Conservation (phyloP, 2,113 vertebrate genomes). For the Chloropsis hardwickii region DNA sequence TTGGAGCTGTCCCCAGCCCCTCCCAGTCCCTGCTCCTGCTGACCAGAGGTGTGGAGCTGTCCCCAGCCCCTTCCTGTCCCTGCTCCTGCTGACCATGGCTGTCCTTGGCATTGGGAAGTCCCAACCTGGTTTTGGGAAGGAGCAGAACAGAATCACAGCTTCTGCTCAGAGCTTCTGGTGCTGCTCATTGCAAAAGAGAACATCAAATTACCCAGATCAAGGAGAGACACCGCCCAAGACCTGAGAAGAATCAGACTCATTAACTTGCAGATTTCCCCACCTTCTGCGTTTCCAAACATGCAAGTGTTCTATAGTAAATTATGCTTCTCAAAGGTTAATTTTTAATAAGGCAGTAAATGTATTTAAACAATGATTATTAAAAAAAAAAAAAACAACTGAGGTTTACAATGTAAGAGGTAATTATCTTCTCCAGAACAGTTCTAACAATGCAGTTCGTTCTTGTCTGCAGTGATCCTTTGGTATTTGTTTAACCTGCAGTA, state of each 20-base stretch:
- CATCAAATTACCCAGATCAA: not conserved
- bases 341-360: conserved; percentile 52
- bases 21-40: not conserved
- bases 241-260: not conserved
- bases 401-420: conserved; percentile 53
- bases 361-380: conserved; percentile 66
- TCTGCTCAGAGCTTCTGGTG: not conserved
- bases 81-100: not conserved
- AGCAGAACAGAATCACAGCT: not conserved
- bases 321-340: conserved; percentile 59
- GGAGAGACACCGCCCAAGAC: not conserved
- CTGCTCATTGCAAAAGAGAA: not conserved
- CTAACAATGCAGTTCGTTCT: conserved; percentile 20
- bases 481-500: conserved; percentile 41
- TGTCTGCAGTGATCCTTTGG: not conserved
- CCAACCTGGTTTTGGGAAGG: not conserved
- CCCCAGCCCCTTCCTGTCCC: not conserved
- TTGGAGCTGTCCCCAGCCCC: not conserved
- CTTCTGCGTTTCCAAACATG: not conserved
- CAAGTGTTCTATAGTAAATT: not conserved
- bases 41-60: not conserved
- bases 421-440: conserved; percentile 57
- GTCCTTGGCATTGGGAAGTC: not conserved
- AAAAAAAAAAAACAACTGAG: conserved; percentile 30
- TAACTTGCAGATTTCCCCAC: not conserved